A percentile compares a stretch with the other conserved stretches of the same genome.
Evolutionary conservation across 2,888 invertebrate genomes (phyloP).

Genomic region (Drosophila aldrichi): DNA sequence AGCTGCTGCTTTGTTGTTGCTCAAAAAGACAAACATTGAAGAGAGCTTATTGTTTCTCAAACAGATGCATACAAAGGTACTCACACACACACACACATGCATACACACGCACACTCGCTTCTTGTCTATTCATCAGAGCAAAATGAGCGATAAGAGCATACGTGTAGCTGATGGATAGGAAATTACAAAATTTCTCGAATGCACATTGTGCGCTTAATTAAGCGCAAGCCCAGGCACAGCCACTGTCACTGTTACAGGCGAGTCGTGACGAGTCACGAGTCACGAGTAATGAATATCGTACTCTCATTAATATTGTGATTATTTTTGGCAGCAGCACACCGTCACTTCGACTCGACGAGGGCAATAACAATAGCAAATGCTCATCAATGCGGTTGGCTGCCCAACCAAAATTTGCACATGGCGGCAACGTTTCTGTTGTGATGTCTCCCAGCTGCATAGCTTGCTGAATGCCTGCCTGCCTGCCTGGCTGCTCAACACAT

Average conservation of each 20-base stretch:
- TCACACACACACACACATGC: constrained; percentile 7
- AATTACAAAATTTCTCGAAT: constrained; percentile 63
- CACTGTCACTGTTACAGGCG: background rate
- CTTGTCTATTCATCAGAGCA: constrained; percentile 57
- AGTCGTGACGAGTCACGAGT: background rate
- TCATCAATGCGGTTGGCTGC: constrained; percentile 59
- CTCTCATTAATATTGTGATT: constrained; percentile 39
- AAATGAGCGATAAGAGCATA: constrained; percentile 43
- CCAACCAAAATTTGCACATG: constrained; percentile 56
- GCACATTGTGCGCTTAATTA: constrained; percentile 69
- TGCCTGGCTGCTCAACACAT: constrained; percentile 42
- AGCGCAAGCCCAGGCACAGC: constrained; percentile 16
- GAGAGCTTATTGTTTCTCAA: constrained; percentile 64
- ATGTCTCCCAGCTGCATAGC: constrained; percentile 28
- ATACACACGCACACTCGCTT: background rate
- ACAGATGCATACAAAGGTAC: constrained; percentile 53
- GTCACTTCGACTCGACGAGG: background rate
- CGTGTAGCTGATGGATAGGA: constrained; percentile 63
- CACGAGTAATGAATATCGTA: constrained; percentile 6
- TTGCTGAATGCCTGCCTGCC: background rate
- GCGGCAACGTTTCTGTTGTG: constrained; percentile 35
- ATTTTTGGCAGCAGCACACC: constrained; percentile 24
- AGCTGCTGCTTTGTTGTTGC: constrained; percentile 68
- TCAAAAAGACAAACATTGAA: constrained; percentile 71
- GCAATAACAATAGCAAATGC: constrained; percentile 63